Percentiles rank a stretch among this genome's conserved stretches.
Evolutionary conservation across 2,113 vertebrate species (phyloP).

Genomic region (Pycnonotus jocosus): DNA sequence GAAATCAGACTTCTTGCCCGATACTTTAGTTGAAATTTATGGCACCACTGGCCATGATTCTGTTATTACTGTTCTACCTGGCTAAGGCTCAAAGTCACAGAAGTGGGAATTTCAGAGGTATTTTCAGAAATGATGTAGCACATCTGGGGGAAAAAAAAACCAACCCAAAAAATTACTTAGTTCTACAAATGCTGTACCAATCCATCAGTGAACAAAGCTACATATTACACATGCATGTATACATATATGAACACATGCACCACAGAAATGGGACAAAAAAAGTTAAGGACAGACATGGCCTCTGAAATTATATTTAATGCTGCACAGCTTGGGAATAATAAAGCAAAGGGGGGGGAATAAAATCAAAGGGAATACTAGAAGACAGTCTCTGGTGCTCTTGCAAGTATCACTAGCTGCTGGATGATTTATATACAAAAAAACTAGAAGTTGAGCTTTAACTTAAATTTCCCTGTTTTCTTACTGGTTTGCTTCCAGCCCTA

Average conservation of each 20-base stretch:
- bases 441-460: not conserved
- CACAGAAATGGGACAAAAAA: not conserved
- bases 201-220: not conserved
- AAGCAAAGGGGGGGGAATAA: not conserved
- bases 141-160: not conserved
- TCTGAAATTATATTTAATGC: constrained; percentile 17
- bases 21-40: constrained; percentile 49
- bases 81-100: constrained; percentile 33
- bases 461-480: not conserved
- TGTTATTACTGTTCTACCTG: constrained; percentile 57
- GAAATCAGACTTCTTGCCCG: constrained; percentile 7
- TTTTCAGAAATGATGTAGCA: constrained; percentile 30
- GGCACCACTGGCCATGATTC: not conserved
- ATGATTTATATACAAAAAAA: constrained; percentile 25
- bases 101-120: constrained; percentile 28
- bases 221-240: not conserved
- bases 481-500: constrained; percentile 1
- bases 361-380: constrained; percentile 41
- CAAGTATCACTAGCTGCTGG: constrained; percentile 38
- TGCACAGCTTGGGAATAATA: constrained; percentile 5
- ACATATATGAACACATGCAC: not conserved
- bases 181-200: not conserved
- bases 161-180: not conserved
- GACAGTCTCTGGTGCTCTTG: not conserved
- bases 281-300: not conserved